Evolutionary conservation across 2,888 invertebrate species (phyloP).

Genomic region (Synanthedon tipuliformis): DNA sequence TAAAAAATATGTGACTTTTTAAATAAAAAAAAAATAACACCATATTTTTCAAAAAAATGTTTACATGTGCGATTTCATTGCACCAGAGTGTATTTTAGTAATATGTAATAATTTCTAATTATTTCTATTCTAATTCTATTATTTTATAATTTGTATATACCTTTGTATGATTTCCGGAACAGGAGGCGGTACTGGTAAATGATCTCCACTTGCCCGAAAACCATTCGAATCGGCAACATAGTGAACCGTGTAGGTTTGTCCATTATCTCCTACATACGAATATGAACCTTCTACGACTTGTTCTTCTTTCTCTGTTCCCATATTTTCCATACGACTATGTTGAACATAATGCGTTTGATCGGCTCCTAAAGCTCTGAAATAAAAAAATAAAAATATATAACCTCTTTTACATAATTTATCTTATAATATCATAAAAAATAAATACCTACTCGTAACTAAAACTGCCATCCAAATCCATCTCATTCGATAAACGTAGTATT

Average conservation of each 20-base stretch:
- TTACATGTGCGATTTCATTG: too few relatives aligned
- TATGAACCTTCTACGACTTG: constrained; percentile 74
- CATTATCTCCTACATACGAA: constrained; percentile 73
- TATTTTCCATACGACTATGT: constrained; percentile 68
- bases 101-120: neutral
- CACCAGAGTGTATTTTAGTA: neutral
- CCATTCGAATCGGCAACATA: constrained; percentile 83
- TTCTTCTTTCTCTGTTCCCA: constrained; percentile 69
- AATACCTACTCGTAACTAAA: constrained; percentile 66
- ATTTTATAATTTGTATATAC: constrained; percentile 18
- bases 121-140: neutral
- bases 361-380: constrained; percentile 55
- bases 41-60: too few relatives aligned
- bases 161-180: constrained; percentile 77
- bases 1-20: too few relatives aligned
- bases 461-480: constrained; percentile 69
- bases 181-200: constrained; percentile 81
- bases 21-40: too few relatives aligned
- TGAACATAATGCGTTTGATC: constrained; percentile 68
- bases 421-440: too few relatives aligned
- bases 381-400: neutral
- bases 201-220: constrained; percentile 81
- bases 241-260: constrained; percentile 71
- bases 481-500: constrained; percentile 62
- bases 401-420: constrained; percentile 1